Percentiles rank a stretch among this genome's conserved stretches.
These are phyloP conservation scores for Cisticola juncidis DNA, from an alignment of 2,113 vertebrate species.

Conservation along the genomic window DNA sequence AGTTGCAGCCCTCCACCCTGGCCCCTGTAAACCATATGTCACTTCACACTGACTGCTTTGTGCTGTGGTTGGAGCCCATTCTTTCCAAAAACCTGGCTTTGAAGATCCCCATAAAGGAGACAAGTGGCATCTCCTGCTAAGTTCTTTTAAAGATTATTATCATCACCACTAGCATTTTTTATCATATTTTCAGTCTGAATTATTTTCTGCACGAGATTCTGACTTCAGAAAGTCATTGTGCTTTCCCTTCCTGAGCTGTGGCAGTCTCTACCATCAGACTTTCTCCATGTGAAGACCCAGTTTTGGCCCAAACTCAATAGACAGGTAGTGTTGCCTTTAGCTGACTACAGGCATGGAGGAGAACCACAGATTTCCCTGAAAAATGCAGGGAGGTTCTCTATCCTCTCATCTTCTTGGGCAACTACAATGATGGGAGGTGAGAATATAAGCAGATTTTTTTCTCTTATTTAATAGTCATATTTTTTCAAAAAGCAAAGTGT, in stretches of 20 bases:
- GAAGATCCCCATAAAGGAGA: not conserved
- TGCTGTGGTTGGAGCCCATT: not conserved
- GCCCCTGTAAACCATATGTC: not conserved
- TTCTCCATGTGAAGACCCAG: not conserved
- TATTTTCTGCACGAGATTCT: not conserved
- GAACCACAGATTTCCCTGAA: not conserved
- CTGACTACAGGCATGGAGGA: accelerated
- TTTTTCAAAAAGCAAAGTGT: not conserved
- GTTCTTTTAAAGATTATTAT: not conserved
- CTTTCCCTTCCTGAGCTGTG: not conserved
- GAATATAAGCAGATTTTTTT: not conserved
- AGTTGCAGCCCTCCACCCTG: not conserved
- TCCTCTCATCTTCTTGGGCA: not conserved
- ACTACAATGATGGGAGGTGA: not conserved
- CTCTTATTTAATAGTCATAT: not conserved
- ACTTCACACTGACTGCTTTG: not conserved
- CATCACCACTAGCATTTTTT: not conserved
- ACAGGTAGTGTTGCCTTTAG: not conserved
- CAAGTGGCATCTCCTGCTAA: not conserved
- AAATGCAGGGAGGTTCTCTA: not conserved
- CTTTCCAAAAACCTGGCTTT: not conserved
- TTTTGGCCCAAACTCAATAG: not conserved
- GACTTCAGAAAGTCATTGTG: not conserved
- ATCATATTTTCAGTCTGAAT: not conserved
- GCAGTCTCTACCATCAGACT: not conserved